These are phyloP conservation scores for Cancer borealis DNA, from an alignment of 2,888 invertebrate genomes.

Conservation along the genomic window DNA sequence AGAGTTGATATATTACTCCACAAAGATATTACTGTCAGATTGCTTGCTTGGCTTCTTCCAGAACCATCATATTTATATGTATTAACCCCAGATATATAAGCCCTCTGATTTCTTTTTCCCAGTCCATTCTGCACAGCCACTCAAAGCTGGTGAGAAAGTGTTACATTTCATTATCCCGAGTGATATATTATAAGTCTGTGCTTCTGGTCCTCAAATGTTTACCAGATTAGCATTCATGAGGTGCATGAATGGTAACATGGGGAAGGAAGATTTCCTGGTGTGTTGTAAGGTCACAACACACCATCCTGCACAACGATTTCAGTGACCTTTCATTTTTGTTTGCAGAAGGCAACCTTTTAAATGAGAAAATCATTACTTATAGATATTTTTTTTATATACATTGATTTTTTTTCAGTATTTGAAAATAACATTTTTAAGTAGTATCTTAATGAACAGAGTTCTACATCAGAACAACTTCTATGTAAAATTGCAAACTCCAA, in stretches of 20 bases:
- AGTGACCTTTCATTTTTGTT: not conserved
- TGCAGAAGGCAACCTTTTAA: not conserved
- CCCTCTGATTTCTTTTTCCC: slow-evolving; percentile 61
- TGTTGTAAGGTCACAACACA: not conserved
- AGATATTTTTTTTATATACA: not conserved
- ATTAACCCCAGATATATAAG: slow-evolving; percentile 58
- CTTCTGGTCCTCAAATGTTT: slow-evolving; percentile 28
- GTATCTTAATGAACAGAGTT: not conserved
- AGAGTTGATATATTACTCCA: not conserved
- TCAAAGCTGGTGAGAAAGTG: slow-evolving; percentile 72
- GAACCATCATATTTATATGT: slow-evolving; percentile 38
- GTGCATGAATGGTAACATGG: not conserved
- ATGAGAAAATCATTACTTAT: not conserved
- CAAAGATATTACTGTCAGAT: not conserved
- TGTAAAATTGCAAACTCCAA: not conserved
- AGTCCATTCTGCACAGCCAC: slow-evolving; percentile 75
- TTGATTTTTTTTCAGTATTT: not conserved
- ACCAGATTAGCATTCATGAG: slow-evolving; percentile 57
- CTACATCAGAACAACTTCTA: not conserved
- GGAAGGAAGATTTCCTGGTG: not conserved
- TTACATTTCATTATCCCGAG: slow-evolving; percentile 57
- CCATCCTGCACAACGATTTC: not conserved
- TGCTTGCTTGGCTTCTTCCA: slow-evolving; percentile 67
- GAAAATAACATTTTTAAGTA: not conserved
- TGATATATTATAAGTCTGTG: slow-evolving; percentile 47